These are phyloP conservation scores for Mythimna lalbum DNA, from an alignment of 2,888 invertebrate species.

Conservation along the genomic window DNA sequence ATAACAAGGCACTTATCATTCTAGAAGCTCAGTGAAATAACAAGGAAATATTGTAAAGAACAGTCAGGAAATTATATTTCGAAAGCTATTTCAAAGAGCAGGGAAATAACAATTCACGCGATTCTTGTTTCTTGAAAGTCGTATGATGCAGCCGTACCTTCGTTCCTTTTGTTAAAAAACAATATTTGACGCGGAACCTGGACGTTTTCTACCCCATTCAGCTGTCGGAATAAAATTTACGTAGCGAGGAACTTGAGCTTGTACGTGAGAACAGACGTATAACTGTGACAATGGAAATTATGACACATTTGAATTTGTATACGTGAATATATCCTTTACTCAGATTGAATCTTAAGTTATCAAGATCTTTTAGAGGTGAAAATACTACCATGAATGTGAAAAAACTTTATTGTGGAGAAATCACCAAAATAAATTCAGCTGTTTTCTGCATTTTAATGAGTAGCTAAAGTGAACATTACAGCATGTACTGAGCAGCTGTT, in stretches of 20 bases:
- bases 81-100: slow-evolving; percentile 57
- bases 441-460: not conserved
- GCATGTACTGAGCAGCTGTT: not conserved
- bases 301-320: slow-evolving; percentile 19
- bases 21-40: slow-evolving; percentile 39
- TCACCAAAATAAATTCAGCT: not conserved
- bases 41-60: slow-evolving; percentile 59
- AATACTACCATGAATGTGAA: not conserved
- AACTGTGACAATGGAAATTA: slow-evolving; percentile 26
- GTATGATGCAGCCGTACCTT: slow-evolving; percentile 50
- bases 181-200: slow-evolving; percentile 41
- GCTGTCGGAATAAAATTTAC: slow-evolving; percentile 41
- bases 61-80: slow-evolving; percentile 60
- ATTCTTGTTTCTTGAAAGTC: slow-evolving; percentile 47
- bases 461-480: not conserved
- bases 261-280: not conserved
- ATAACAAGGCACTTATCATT: slow-evolving; percentile 4
- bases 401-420: not conserved
- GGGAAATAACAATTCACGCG: slow-evolving; percentile 50
- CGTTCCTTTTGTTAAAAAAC: slow-evolving; percentile 47
- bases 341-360: not conserved
- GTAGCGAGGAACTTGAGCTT: slow-evolving; percentile 25
- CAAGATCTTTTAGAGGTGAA: not conserved
- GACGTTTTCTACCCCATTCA: slow-evolving; percentile 39
- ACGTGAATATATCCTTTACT: not conserved